phyloP scores from a whole-genome alignment of 1,140 invertebrate genomes.

The Eumeta japonica region DNA sequence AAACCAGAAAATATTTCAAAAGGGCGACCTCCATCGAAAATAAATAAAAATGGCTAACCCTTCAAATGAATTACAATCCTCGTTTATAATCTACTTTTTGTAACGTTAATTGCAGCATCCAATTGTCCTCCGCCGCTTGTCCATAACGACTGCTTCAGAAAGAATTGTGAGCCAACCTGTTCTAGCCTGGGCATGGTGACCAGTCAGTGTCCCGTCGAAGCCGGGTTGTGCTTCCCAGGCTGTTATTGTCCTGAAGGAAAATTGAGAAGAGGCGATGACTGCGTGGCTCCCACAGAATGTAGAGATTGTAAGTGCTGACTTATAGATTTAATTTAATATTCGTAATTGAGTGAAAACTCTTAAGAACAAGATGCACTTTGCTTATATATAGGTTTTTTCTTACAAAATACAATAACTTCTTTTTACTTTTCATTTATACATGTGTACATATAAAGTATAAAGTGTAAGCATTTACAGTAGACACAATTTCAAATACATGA shows the following conservation, averaged over 20 bases:
- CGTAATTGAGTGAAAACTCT: background rate
- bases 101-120: constrained; percentile 49
- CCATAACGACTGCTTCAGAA: constrained; percentile 76
- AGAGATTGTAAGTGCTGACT: constrained; percentile 65
- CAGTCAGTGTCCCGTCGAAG: constrained; percentile 61
- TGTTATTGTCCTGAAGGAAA: constrained; percentile 81
- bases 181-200: constrained; percentile 60
- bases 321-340: background rate
- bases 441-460: too few relatives aligned
- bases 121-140: constrained; percentile 70
- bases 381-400: too few relatives aligned
- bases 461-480: too few relatives aligned
- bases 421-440: too few relatives aligned
- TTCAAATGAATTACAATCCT: background rate
- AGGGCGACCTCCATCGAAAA: too few relatives aligned
- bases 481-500: too few relatives aligned
- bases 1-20: too few relatives aligned
- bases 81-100: background rate
- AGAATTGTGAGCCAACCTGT: constrained; percentile 72
- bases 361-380: too few relatives aligned
- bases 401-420: too few relatives aligned
- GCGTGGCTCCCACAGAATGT: constrained; percentile 70
- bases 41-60: too few relatives aligned
- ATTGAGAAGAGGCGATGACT: constrained; percentile 67
- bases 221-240: constrained; percentile 72